Base-by-base conservation (phyloP, 2,113 vertebrate species). In the Donacobius atricapilla region DNA sequence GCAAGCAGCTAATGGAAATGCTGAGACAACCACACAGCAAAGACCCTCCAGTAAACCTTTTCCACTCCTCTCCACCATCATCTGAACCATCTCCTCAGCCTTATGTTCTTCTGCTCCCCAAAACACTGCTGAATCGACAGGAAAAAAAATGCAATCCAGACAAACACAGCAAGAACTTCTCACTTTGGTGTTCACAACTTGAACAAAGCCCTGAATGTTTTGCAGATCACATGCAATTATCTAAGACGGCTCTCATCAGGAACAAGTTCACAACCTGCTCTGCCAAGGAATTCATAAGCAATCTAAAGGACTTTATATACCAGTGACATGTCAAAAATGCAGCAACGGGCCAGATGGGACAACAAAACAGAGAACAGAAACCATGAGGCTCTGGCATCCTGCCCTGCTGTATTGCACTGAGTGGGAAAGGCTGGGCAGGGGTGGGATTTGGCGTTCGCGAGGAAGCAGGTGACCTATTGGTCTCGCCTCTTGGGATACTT, bases 361-460 rank as follows among this genome's bases (percentile, higher is more conserved):
- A 86, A 66, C 45, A 81, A 44, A 94, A 70, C 54, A 88, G 22
- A 71, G 15, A 61, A 9, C 58, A 63, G 30, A 58, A 94, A 25
- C 53, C 30, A 53, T 3, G 33, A 93, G 76, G 35, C 72, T 54
- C 68, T 93, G 95, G 94, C 91, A 83, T 4, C 27, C 44, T 37
- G 91, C 96, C 94, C 2, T 11, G 1, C 21, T 25, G 31, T 30
- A 33, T 58, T 56, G n/a, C 2, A 0, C n/a, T 2, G 39, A 65
- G 33, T 0, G 1, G 53, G 15, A 63, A 56, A 47, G 33, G 88
- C 66, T 13, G 9, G 40, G 57, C 37, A 69, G 88, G 79, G 94
- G 68, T 89, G 94, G 96, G 92, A 93, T 93, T 89, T 97, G 95
- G 95, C 94, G 0, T 39, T 8, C 23, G 13, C 13, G 13, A 92